Evolutionary conservation across 2,113 vertebrate species (phyloP), one percentile per base, ranked within the genome.

Genomic region (Erpornis zantholeuca): DNA sequence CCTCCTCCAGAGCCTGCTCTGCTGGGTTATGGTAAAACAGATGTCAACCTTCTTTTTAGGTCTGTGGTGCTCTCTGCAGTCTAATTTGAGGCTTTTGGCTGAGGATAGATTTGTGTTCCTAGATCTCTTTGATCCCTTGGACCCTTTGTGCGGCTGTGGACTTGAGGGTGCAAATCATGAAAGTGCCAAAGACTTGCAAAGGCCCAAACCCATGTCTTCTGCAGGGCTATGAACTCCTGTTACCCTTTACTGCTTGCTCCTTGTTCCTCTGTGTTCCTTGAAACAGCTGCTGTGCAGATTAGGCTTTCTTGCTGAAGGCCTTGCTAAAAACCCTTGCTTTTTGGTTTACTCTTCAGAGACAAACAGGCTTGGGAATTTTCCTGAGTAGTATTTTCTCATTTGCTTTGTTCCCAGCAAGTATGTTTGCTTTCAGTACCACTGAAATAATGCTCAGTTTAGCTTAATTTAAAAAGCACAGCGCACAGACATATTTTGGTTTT

Each of bases 211-310:
- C 2, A 0, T 11, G 29, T 68, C 22, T 80, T 44, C 63, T 31
- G 21, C 17, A 31, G 42, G 44, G 45, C 7, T 53, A 13, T 0
- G 3, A 9, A 11, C 49, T 60, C 27, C 15, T 13, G 14, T 35
- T n/a, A 4, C 1, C n/a, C 22, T 12, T 60, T 3, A 2, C 40
- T 60, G 65, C 21, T 78, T 0, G 0, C 36, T 49, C 2, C 0
- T 2, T 10, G 45, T 5, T 83, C 60, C 20, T 81, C 27, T 29
- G 25, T 42, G 49, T 15, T 68, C 27, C 22, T 14, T 15, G 28
- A 6, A 36, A 1, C 23, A 29, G 66, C 50, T 57, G 53, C 44
- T 71, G 49, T 22, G 61, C 20, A 9, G 25, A 57, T 47, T 18
- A 13, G 36, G 50, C n/a, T 33, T 61, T 40, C 66, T 28, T 56